Evolutionary conservation across 2,797 vertebrate genomes (phyloP).

Genomic region (Pantherophis alleghaniensis): DNA sequence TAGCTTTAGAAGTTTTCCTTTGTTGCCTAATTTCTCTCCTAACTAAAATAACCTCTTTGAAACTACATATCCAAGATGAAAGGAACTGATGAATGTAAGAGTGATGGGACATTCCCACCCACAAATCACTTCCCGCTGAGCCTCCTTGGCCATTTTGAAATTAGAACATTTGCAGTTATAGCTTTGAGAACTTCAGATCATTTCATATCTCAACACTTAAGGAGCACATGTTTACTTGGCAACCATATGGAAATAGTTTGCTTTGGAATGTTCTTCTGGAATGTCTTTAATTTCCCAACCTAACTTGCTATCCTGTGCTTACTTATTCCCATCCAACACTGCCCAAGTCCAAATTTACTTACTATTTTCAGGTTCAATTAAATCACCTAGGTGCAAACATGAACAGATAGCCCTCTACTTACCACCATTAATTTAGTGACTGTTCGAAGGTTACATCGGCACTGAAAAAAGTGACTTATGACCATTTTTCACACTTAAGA

Average conservation of each 20-base stretch:
- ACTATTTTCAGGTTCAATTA: neutral
- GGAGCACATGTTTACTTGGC: neutral
- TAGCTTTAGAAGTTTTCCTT: slow-evolving; percentile 13
- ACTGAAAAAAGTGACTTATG: neutral
- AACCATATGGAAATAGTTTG: neutral
- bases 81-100: neutral
- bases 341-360: neutral
- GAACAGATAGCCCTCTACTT: neutral
- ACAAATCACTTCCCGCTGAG: neutral
- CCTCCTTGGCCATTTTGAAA: neutral
- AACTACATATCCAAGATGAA: slow-evolving; percentile 8
- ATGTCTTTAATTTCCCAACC: neutral
- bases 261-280: neutral
- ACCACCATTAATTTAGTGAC: neutral
- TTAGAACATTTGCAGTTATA: neutral
- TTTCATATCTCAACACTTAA: neutral
- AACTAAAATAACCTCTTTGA: slow-evolving; percentile 13
- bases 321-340: neutral
- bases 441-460: neutral
- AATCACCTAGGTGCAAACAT: neutral
- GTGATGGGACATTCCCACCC: neutral
- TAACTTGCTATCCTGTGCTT: neutral
- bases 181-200: neutral
- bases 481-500: neutral
- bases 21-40: neutral